Percentiles rank a stretch among this genome's conserved stretches.
Conservation (phyloP, 2,888 invertebrate species). For the Mythimna loreyi region DNA sequence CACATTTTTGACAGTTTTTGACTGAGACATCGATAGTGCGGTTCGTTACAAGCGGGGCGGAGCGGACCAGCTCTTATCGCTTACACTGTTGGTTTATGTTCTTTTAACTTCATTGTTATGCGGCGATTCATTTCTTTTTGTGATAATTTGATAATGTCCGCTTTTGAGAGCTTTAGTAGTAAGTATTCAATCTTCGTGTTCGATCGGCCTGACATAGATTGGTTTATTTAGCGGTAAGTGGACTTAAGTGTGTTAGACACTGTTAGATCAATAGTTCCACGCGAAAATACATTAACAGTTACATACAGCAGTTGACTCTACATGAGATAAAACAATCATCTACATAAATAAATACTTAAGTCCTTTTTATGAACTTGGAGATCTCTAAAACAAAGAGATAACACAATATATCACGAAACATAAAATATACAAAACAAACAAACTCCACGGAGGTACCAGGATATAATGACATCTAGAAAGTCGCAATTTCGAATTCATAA, state of each 20-base stretch:
- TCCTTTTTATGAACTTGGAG: conserved; percentile 22
- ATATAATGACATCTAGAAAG: conserved; percentile 80
- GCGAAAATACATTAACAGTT: conserved; percentile 32
- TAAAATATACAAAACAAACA: conserved; percentile 61
- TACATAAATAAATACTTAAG: neutral
- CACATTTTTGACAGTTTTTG: conserved; percentile 90
- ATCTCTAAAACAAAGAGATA: conserved; percentile 51
- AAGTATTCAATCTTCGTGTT: conserved; percentile 67
- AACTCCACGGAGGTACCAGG: conserved; percentile 68
- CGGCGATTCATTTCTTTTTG: conserved; percentile 75
- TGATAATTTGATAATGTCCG: conserved; percentile 76
- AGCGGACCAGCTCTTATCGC: conserved; percentile 79
- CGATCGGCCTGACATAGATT: conserved; percentile 67
- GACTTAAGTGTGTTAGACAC: conserved; percentile 36
- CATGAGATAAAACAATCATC: conserved; percentile 4
- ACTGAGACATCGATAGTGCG: conserved; percentile 90
- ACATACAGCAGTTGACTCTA: neutral
- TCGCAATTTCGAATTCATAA: conserved; percentile 87
- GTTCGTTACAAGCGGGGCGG: conserved; percentile 88
- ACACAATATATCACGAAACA: conserved; percentile 52
- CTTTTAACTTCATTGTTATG: conserved; percentile 86
- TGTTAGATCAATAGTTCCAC: conserved; percentile 46
- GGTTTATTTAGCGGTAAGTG: conserved; percentile 62
- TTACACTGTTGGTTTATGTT: conserved; percentile 85
- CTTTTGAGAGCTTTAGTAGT: conserved; percentile 65